Conservation (phyloP, 2,113 vertebrate genomes). For the Ploceus nigricollis region DNA sequence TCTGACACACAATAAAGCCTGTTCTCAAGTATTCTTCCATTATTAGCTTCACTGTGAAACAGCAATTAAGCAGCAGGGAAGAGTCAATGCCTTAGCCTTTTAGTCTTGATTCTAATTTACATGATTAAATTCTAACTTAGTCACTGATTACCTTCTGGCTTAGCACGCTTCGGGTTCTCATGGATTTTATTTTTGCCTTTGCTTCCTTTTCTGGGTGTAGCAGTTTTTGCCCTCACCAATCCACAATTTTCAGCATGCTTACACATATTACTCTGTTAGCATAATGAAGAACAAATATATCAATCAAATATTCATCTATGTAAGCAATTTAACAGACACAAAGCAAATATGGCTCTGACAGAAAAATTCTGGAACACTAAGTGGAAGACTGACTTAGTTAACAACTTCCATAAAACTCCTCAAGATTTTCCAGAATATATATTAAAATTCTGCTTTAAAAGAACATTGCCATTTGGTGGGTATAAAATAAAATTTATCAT, state of each 20-base stretch:
- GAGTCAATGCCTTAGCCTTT: constrained; percentile 17
- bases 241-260: constrained; percentile 48
- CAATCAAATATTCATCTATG: neutral
- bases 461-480: neutral
- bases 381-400: neutral
- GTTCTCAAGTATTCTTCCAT: neutral
- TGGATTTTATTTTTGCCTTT: neutral
- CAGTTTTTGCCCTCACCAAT: neutral
- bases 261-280: constrained; percentile 43
- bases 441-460: neutral
- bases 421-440: neutral
- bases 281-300: constrained; percentile 1
- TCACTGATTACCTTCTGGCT: constrained; percentile 52
- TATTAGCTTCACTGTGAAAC: constrained; percentile 28
- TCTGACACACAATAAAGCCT: neutral
- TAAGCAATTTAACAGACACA: neutral
- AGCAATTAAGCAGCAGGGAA: constrained; percentile 47
- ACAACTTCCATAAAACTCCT: neutral
- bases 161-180: neutral
- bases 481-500: neutral
- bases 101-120: constrained; percentile 40
- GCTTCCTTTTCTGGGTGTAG: neutral
- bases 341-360: neutral
- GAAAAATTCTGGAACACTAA: neutral
- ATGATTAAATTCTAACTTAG: constrained; percentile 43